Evolutionary conservation across 2,888 invertebrate species (phyloP).

Genomic region (Megalurothrips usitatus): DNA sequence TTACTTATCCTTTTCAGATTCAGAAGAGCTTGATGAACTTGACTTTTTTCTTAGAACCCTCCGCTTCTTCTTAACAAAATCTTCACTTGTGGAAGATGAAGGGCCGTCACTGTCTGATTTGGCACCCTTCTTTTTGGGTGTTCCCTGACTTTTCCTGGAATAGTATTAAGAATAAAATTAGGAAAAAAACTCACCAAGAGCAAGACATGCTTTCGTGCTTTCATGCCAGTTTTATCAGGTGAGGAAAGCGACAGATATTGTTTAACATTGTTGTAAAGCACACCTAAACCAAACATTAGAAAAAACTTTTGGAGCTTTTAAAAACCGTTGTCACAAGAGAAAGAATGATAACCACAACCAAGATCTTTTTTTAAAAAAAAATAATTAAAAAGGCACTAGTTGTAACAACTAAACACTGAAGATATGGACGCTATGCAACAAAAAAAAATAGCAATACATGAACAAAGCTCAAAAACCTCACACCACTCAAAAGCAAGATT

Average conservation of each 20-base stretch:
- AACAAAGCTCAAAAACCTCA: not conserved
- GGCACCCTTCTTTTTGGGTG: constrained; percentile 9
- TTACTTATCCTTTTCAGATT: not conserved
- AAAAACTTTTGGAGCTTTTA: not conserved
- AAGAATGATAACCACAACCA: not conserved
- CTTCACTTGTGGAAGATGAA: not conserved
- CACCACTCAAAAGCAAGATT: not conserved
- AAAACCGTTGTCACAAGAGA: not conserved
- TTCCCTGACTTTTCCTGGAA: not conserved
- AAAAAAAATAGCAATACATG: not conserved
- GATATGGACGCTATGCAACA: not conserved
- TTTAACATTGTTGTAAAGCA: not conserved
- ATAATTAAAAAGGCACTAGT: not conserved
- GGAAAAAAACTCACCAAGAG: not conserved
- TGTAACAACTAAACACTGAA: not conserved
- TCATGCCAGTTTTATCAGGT: not conserved
- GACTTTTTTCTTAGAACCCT: not conserved
- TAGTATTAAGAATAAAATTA: not conserved
- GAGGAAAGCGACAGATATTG: not conserved
- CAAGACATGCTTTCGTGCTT: not conserved
- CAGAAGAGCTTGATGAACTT: not conserved
- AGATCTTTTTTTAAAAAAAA: not conserved
- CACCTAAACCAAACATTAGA: not conserved
- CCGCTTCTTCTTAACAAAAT: constrained; percentile 20
- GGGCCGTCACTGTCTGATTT: constrained; percentile 24